Percentiles rank a stretch among this genome's conserved stretches.
These are phyloP conservation scores for Tenthredo scrophulariae DNA, from an alignment of 2,888 invertebrate genomes.

Conservation along the genomic window DNA sequence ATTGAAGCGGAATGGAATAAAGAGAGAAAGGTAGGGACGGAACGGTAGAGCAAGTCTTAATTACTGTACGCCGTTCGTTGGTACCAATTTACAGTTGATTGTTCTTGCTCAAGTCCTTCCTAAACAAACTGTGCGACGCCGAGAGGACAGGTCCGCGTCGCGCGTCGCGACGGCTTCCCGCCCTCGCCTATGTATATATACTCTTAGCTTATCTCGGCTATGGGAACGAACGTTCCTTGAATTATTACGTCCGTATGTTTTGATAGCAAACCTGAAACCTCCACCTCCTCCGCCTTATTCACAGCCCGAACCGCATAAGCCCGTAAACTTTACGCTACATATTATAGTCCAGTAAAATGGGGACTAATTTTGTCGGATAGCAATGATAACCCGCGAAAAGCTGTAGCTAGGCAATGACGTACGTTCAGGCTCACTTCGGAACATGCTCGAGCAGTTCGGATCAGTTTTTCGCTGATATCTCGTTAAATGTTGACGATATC, in stretches of 20 bases:
- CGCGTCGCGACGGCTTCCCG: slow-evolving; percentile 5
- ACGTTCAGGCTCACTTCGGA: neutral
- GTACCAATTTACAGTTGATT: slow-evolving; percentile 43
- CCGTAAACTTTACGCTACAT: neutral
- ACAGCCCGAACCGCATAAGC: neutral
- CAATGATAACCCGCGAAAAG: neutral
- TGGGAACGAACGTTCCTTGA: slow-evolving; percentile 17
- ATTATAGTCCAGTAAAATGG: neutral
- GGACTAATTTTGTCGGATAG: neutral
- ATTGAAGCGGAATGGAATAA: neutral
- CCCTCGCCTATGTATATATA: neutral
- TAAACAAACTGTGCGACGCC: slow-evolving; percentile 36
- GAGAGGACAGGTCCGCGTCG: neutral
- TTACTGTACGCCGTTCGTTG: slow-evolving; percentile 20
- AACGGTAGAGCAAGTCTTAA: neutral
- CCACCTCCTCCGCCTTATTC: neutral
- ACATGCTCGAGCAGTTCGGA: neutral
- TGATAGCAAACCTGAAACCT: neutral
- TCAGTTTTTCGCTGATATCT: neutral
- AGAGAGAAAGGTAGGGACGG: neutral
- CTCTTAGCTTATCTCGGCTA: neutral
- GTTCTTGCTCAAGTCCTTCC: slow-evolving; percentile 21
- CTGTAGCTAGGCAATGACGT: neutral
- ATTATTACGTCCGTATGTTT: slow-evolving; percentile 41
- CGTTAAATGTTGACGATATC: neutral